phyloP scores from a whole-genome alignment of 1,140 invertebrate genomes.

The Zophobas morio region DNA sequence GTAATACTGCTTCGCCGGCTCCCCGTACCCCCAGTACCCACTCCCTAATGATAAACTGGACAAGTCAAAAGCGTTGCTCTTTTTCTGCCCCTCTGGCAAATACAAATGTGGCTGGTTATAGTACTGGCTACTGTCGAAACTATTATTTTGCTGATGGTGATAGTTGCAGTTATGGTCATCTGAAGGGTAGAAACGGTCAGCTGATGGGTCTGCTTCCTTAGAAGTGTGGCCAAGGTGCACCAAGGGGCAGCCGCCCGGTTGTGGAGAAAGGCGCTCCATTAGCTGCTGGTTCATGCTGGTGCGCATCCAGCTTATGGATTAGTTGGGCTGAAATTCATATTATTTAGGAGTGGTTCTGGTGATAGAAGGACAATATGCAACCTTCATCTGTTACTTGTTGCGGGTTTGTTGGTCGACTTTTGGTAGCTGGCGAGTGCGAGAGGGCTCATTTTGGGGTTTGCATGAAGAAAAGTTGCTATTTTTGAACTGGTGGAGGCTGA shows the following conservation, averaged over 20 bases:
- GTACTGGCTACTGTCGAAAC: conserved; percentile 47
- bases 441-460: not conserved
- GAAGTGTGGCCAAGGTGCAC: conserved; percentile 73
- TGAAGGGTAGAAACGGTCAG: conserved; percentile 50
- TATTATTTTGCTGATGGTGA: conserved; percentile 39
- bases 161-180: conserved; percentile 36
- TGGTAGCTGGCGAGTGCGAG: not conserved
- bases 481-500: not conserved
- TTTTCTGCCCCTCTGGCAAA: conserved; percentile 52
- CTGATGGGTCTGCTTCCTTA: conserved; percentile 57
- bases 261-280: conserved; percentile 65
- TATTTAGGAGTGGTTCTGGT: not conserved
- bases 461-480: not conserved
- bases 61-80: conserved; percentile 60
- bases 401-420: not conserved
- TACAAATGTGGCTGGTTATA: conserved; percentile 57
- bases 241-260: conserved; percentile 72
- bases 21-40: conserved; percentile 65
- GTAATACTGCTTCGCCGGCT: conserved; percentile 56
- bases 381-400: conserved; percentile 4
- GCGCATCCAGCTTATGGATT: not conserved
- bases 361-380: conserved; percentile 5
- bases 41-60: conserved; percentile 62
- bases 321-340: not conserved
- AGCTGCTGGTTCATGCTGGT: conserved; percentile 61